Base-by-base conservation (phyloP, 2,797 vertebrate genomes). In the Acanthis flammea region DNA sequence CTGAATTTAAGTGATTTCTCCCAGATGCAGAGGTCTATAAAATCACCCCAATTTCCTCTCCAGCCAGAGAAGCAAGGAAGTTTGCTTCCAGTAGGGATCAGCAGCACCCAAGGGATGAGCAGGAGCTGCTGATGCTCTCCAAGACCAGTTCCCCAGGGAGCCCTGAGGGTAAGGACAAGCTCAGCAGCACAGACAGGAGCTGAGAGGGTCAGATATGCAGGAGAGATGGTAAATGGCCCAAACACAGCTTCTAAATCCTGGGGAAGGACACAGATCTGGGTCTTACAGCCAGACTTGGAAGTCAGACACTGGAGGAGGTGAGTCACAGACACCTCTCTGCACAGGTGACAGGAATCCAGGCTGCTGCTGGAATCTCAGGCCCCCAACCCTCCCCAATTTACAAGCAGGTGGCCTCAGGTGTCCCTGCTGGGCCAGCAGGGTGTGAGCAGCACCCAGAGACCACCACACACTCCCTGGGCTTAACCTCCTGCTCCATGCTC, bases 381-480 rank as follows among this genome's bases (percentile, higher is more conserved):
- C 68, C 62, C 35, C 79, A 68, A 2, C 17, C 9, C 35, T 68
- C 48, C 50, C 62, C 77, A 44, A 22, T 28, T 18, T 19, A 14
- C 2, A 4, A 33, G 41, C 71, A 62, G 50, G 25, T 23, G 47
- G 58, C 66, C 51, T 66, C 51, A 35, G 44, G 30, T 68, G n/a
- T 71, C 76, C 71, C 84, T 53, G 5, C 58, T 83, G 28, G 58
- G 62, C 66, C 83, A 91, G 23, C 89, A 79, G 81, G 72, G 61
- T 75, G 73, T 78, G 35, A 90, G n/a, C 65, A 18, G 33, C 86
- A 81, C 55, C 37, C 82, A 71, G 84, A 19, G 89, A 67, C 84
- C 77, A 87, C 84, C 18, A 1, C 77, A 35, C 8, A 3, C 55
- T 93, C 55, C 50, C 77, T 58, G 50, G 61, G 50, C 13, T 84